A percentile compares a stretch with the other conserved stretches of the same genome.
Evolutionary conservation across 2,797 vertebrate species (phyloP).

Genomic region (Gadopsis bispinosus): DNA sequence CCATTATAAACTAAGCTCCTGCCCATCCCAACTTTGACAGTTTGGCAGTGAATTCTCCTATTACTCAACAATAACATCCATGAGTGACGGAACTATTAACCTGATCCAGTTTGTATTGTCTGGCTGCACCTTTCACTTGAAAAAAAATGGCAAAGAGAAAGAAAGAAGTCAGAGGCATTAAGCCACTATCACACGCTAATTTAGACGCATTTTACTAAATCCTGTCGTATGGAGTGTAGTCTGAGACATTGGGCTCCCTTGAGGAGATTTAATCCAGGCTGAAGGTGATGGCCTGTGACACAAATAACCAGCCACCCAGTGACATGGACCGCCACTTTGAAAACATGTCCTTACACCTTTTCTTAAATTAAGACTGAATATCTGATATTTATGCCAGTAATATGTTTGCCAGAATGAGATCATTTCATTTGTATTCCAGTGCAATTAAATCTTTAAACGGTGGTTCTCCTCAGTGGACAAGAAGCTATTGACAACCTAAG

Average conservation of each 20-base stretch:
- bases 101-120: constrained; percentile 66
- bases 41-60: constrained; percentile 51
- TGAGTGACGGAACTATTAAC: constrained; percentile 51
- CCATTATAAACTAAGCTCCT: neutral
- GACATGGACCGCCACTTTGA: constrained; percentile 58
- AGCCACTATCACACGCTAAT: constrained; percentile 76
- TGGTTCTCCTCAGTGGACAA: constrained; percentile 5
- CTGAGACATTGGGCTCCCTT: constrained; percentile 69
- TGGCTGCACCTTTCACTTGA: constrained; percentile 51
- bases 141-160: constrained; percentile 20
- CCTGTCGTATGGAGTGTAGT: constrained; percentile 65
- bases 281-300: constrained; percentile 80
- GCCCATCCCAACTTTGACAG: constrained; percentile 33
- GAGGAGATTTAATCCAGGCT: constrained; percentile 72
- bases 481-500: constrained; percentile 14
- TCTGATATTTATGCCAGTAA: neutral
- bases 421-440: constrained; percentile 43
- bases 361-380: constrained; percentile 23
- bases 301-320: constrained; percentile 77
- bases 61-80: constrained; percentile 68
- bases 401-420: constrained; percentile 51
- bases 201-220: constrained; percentile 75
- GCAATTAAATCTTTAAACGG: constrained; percentile 27
- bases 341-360: constrained; percentile 20
- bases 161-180: constrained; percentile 55